Evolutionary conservation across 1,140 invertebrate species (phyloP), one percentile per base, ranked within the genome.

Genomic region (Aphelinus atriplicis): DNA sequence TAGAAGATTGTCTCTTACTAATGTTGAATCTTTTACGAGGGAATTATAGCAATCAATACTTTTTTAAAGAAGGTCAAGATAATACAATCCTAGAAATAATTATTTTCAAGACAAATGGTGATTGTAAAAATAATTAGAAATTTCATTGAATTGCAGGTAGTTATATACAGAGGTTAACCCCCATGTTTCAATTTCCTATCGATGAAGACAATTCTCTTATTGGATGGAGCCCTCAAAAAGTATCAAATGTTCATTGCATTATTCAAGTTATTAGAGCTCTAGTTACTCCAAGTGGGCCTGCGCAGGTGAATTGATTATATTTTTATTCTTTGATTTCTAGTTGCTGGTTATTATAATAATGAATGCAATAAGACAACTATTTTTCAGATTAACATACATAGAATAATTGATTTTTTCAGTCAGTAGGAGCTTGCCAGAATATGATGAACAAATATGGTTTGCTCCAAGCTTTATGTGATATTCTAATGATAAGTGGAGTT

Each of bases 21-120:
- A 94, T 99, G 91, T 88, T 98, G 48, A 99, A 98, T 89, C 89
- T 99, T 64, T 87, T 99, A 2, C 94, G 95, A 81, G 97, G 97
- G 81, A 99, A 99, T 84, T 92, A 95, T 3, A 98, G 97, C 74
- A 99, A 99, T 90, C 97, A 99, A 84, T 98, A 97, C 83, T 98
- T 98, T 84, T 99, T 99, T 83, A 97, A 98, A 89, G 98, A 99
- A 91, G 97, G 93, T 88, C 90, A 78, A 53, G 6, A 71, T 26
- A 26, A 26, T 26, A 26, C 26, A 26, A 26, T 26, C 26, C 26
- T 26, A 26, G 26, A 26, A 26, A 26, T 26, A 26, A 26, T 26
- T 26, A 26, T 26, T 26, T 26, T 26, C 26, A 26, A 26, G 26
- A 26, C 26, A 26, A 26, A 26, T 26, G 26, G 26, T 26, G 46